Base-by-base conservation (phyloP, 2,888 invertebrate genomes). In the Dolichomitus sp. region DNA sequence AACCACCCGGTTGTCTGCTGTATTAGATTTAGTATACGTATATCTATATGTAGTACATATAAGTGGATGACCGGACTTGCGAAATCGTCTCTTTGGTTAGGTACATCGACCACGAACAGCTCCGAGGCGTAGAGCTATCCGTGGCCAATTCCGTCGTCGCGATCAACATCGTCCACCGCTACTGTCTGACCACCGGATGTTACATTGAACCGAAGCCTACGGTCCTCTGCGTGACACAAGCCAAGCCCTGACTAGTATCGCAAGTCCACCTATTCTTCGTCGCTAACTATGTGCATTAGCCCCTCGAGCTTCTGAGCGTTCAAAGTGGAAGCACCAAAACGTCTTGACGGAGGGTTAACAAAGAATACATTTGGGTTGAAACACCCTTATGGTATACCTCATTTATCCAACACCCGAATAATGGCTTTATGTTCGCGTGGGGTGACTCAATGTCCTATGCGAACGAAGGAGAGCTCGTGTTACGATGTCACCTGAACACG, bases 61-160 rank as follows among this genome's bases (percentile, higher is more conserved):
- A 12, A 19, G 74, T 65, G 30, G 54, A 54, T 40, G n/a, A 40
- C 33, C 19, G 61, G 30, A 65, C 54, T 57, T 37, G 12, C 19
- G 23, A 23, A 11, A 48, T 61, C 27, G 72, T 65, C 66, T 61
- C 54, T 48, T 30, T n/a, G 57, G 48, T 19, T 19, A 63, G 17
- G 52, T 61, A 61, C 72, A 75, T 79, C 69, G 81, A 79, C 75
- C 66, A 66, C 75, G 42, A 66, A 65, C 12, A 66, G 54, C 69
- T 61, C 19, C 27, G 5, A 74, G 37, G 27, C 33, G 54, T 40
- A 17, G 50, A 19, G 23, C 12, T 65, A 54, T 82, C 59, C 70
- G 14, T 40, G 27, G 52, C 54, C 42, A 59, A 63, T 50, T 73
- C 54, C 33, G 50, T 50, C 70, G 37, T 4, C 30, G 27, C 40